Percentiles rank a stretch among this genome's conserved stretches.
Evolutionary conservation across 2,797 vertebrate species (phyloP).

Genomic region (Crotalus adamanteus): DNA sequence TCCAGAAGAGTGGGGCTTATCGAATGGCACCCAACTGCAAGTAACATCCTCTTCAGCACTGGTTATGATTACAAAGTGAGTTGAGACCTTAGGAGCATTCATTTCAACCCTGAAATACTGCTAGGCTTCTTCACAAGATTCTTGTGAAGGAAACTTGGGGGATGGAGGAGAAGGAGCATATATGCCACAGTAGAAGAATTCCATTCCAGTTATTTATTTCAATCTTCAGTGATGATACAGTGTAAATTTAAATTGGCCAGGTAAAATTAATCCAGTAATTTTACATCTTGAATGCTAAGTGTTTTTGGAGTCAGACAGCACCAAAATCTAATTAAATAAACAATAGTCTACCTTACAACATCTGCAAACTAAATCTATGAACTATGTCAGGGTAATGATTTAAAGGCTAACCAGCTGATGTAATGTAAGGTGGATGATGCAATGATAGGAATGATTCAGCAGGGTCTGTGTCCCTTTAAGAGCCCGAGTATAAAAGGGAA

Average conservation of each 20-base stretch:
- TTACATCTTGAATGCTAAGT: neutral
- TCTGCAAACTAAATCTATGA: neutral
- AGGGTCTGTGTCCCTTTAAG: too few relatives aligned
- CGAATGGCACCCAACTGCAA: slow-evolving; percentile 91
- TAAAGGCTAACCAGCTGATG: too few relatives aligned
- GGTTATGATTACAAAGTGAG: slow-evolving; percentile 91
- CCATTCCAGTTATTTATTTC: neutral
- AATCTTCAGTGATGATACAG: neutral
- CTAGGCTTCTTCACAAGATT: neutral
- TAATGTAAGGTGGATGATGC: too few relatives aligned
- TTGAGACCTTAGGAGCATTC: neutral
- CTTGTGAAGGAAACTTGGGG: neutral
- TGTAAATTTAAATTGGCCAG: neutral
- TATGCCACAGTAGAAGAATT: neutral
- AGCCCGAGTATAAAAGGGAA: too few relatives aligned
- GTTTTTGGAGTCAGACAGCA: neutral
- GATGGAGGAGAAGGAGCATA: neutral
- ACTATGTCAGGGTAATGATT: neutral
- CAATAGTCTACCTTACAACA: neutral
- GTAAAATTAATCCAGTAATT: neutral
- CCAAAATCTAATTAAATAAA: neutral
- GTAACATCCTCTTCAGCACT: slow-evolving; percentile 86
- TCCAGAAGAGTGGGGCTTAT: slow-evolving; percentile 85
- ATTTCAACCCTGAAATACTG: neutral
- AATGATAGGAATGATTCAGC: too few relatives aligned